These are phyloP conservation scores for Lamproptera curius DNA, from an alignment of 2,888 invertebrate genomes.

Conservation along the genomic window DNA sequence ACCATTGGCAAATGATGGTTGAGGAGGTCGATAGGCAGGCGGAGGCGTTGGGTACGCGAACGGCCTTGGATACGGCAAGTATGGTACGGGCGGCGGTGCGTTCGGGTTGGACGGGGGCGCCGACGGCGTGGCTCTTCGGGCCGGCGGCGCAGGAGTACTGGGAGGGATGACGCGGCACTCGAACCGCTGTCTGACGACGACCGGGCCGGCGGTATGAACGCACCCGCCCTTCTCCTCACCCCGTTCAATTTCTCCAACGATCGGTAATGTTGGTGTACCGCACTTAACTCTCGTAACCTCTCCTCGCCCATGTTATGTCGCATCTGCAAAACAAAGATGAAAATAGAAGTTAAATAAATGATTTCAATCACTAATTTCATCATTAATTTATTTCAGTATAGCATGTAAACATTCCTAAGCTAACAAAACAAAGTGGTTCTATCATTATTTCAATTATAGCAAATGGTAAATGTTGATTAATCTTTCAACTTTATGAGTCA, in stretches of 20 bases:
- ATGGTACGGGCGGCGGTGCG: constrained; percentile 41
- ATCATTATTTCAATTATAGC: too few relatives aligned
- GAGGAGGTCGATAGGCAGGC: constrained; percentile 61
- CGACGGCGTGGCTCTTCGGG: constrained; percentile 45
- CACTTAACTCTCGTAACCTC: constrained; percentile 78
- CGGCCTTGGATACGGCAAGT: constrained; percentile 56
- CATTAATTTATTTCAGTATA: too few relatives aligned
- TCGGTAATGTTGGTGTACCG: constrained; percentile 74
- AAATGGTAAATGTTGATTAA: too few relatives aligned
- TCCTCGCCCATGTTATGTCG: constrained; percentile 81
- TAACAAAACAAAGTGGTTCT: too few relatives aligned
- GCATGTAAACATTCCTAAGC: too few relatives aligned
- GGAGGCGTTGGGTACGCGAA: constrained; percentile 63
- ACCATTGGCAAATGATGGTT: constrained; percentile 68
- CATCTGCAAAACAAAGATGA: constrained; percentile 75
- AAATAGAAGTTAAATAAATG: too few relatives aligned
- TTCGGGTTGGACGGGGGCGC: constrained; percentile 27
- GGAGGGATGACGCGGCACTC: constrained; percentile 65
- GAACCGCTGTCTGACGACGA: constrained; percentile 69
- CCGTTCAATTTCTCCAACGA: constrained; percentile 78
- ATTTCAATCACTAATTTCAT: too few relatives aligned
- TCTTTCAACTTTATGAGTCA: too few relatives aligned
- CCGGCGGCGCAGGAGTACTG: constrained; percentile 53
- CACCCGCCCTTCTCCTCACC: constrained; percentile 70
- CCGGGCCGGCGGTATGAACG: constrained; percentile 43